Percentiles rank a stretch among this genome's conserved stretches.
Conservation (phyloP, 2,113 vertebrate genomes). For the Heliornis fulica region DNA sequence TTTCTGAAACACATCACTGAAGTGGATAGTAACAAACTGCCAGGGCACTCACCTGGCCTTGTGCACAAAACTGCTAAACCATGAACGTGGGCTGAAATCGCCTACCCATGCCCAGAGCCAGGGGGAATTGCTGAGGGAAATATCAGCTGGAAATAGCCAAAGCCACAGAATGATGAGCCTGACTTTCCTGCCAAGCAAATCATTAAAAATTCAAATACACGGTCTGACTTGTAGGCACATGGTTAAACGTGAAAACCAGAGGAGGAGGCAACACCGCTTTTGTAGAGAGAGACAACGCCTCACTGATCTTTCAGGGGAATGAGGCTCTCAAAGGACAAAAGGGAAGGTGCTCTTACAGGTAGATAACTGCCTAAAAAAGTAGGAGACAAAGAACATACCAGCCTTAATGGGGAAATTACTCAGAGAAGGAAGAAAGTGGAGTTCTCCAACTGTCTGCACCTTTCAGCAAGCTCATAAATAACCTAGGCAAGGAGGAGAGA, state of each 20-base stretch:
- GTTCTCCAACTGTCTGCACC: not conserved
- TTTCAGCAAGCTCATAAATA: not conserved
- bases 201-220: constrained; percentile 33
- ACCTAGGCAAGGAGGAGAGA: not conserved
- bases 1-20: not conserved
- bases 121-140: constrained; percentile 13
- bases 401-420: not conserved
- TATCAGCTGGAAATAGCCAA: not conserved
- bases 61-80: not conserved
- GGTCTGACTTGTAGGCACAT: not conserved
- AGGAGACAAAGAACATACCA: not conserved
- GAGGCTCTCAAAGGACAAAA: not conserved
- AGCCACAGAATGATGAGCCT: not conserved
- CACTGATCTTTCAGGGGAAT: not conserved
- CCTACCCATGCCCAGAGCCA: not conserved
- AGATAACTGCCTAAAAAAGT: not conserved
- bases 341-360: not conserved
- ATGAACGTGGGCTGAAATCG: not conserved
- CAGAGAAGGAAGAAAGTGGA: not conserved
- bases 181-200: constrained; percentile 51
- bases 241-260: constrained; percentile 7
- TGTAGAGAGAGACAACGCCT: not conserved
- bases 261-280: not conserved
- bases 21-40: not conserved
- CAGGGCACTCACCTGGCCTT: not conserved